Evolutionary conservation across 2,113 vertebrate species (phyloP), one percentile per base, ranked within the genome.

Genomic region (Oophaga pumilio): DNA sequence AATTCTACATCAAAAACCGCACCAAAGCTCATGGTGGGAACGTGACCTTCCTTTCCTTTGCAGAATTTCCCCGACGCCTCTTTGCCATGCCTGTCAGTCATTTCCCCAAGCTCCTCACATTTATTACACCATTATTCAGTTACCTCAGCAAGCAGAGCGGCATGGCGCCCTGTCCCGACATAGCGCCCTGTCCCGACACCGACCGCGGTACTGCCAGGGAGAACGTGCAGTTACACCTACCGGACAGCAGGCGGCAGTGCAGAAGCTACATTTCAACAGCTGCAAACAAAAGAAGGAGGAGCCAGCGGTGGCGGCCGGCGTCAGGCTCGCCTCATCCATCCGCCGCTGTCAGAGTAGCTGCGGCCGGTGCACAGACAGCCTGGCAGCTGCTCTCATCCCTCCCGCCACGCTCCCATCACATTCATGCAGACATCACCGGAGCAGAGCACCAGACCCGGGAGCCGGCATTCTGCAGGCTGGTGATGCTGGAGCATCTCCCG

Each of bases 221-320:
- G 8, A 49, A 71, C 2, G 24, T 84, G 82, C 15, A 74, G n/a
- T 33, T 59, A 0, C 24, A 4, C 14, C 5, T 52, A 4, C 12
- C 4, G 59, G 17, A 6, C 87, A 43, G 89, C 57, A 89, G 91
- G 89, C 83, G 87, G 89, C 90, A 83, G 91, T 85, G 62, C 89
- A 33, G 60, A 76, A 33, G 28, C 20, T 84, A 1, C 15, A 43
- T 50, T 59, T 83, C 20, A 10, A 6, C 11, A 20, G 28, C 79
- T 52, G 85, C 53, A 33, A 89, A 50, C 85, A 90, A 89, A 85
- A 89, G 92, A 87, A 71, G 88, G 84, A 62, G 76, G 91, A 77
- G 90, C 33, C 18, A 77, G 85, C 1, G 79, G 68, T 82, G 62
- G 73, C 86, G 89, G 17, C 28, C 49, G 22, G 76, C 77, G 76